phyloP scores from a whole-genome alignment of 2,113 vertebrate genomes.

The Clupea harengus region DNA sequence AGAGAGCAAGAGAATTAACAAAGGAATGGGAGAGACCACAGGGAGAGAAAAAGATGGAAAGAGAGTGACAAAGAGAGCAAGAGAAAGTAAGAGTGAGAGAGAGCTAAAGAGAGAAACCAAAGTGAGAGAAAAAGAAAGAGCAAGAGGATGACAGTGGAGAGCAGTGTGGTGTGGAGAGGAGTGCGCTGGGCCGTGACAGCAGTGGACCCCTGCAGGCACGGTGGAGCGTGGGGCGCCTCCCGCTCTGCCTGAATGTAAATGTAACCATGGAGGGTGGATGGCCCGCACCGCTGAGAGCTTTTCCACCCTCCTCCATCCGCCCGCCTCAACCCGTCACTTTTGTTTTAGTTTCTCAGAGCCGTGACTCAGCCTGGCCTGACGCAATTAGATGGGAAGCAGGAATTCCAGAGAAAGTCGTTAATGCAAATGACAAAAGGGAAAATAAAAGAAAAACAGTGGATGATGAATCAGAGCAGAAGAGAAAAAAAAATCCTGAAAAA shows the following conservation, averaged over 20 bases:
- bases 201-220: neutral
- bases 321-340: neutral
- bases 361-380: slow-evolving; percentile 21
- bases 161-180: neutral
- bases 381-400: neutral
- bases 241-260: slow-evolving; percentile 13
- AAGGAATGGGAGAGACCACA: neutral
- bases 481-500: too few relatives aligned
- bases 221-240: neutral
- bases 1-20: neutral
- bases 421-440: neutral
- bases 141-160: neutral
- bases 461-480: neutral
- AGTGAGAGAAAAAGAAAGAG: neutral
- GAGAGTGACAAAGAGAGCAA: neutral
- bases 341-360: neutral
- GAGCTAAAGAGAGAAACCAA: neutral
- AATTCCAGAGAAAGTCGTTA: slow-evolving; percentile 4
- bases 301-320: neutral
- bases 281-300: neutral
- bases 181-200: neutral
- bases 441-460: neutral
- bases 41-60: neutral
- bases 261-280: neutral
- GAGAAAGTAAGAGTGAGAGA: neutral